Evolutionary conservation across 1,140 invertebrate genomes (phyloP).

Genomic region (Heliconius himera): DNA sequence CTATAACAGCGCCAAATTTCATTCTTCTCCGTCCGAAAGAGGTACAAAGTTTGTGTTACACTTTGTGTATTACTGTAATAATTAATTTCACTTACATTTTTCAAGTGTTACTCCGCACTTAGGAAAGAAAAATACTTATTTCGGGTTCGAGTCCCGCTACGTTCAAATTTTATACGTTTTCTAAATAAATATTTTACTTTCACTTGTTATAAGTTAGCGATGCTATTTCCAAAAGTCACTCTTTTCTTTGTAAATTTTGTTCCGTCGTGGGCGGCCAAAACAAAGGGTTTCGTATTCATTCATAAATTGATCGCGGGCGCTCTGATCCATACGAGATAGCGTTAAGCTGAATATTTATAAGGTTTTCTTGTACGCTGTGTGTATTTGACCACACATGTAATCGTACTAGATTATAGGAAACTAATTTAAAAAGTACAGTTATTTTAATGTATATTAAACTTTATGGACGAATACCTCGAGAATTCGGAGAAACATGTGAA

Average conservation of each 20-base stretch:
- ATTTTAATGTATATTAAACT: no score
- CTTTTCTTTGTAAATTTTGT: constrained; percentile 21
- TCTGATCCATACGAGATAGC: constrained; percentile 40
- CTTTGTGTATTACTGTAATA: no score
- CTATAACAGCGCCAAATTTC: no score
- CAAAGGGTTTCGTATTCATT: constrained; percentile 41
- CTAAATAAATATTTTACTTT: no score
- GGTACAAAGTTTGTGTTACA: no score
- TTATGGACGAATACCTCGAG: no score
- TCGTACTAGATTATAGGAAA: constrained; percentile 4
- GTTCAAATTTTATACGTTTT: no score
- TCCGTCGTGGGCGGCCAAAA: constrained; percentile 43
- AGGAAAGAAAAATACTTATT: no score
- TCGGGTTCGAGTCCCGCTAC: no score
- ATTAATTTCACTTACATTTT: no score
- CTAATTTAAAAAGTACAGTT: not conserved
- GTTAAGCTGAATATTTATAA: constrained; percentile 41
- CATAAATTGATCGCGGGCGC: constrained; percentile 42
- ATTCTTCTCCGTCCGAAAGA: no score
- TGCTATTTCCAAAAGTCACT: not conserved
- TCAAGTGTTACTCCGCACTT: no score
- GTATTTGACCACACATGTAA: constrained; percentile 22
- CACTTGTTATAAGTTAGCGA: not conserved
- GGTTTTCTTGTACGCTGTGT: constrained; percentile 28
- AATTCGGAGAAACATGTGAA: not conserved